Base-by-base conservation (phyloP, 2,113 vertebrate species). In the Pogona vitticeps region DNA sequence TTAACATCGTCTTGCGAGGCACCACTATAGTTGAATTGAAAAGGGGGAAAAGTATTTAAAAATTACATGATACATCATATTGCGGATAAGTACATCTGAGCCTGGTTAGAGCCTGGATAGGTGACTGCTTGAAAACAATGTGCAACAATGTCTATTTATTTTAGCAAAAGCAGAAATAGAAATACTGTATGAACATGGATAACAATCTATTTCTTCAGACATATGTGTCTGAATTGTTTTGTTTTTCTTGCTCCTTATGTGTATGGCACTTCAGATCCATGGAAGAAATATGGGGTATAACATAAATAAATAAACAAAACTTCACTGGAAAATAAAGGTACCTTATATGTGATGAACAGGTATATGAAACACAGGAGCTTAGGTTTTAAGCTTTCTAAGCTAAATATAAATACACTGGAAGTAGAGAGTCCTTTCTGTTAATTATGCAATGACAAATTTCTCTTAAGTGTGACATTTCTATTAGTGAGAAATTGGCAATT, bases 371-470 rank as follows among this genome's bases (percentile, higher is more conserved):
- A 71, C 58, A 67, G 33, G 33, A 6, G 12, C 13, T 26, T 3
- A 71, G 20, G 58, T 0, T 0, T 86, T 38, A 36, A 31, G 8
- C 84, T 82, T 87, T 38, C 15, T 67, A 38, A 36, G 28, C 14
- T 91, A 58, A 21, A 42, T 90, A 78, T 38, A 77, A 67, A 42
- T 5, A 23, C 80, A 71, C 1, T 5, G 72, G 42, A n/a, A 76
- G 42, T 84, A 79, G 87, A 89, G 14, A 63, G 42, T 38, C 61
- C 83, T 13, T 93, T 52, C 7, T 90, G 77, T 18, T 82, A 89
- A 85, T 84, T 56, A 56, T 18, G 61, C 73, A 76, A 56, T 20
- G 28, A 70, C 58, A 81, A 70, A 52, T 42, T 36, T 88, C 3
- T 78, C 76, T 75, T 90, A 87, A n/a, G n/a, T n/a, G n/a, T n/a